Evolutionary conservation across 2,797 vertebrate genomes (phyloP).

Genomic region (Gymnodraco acuticeps): DNA sequence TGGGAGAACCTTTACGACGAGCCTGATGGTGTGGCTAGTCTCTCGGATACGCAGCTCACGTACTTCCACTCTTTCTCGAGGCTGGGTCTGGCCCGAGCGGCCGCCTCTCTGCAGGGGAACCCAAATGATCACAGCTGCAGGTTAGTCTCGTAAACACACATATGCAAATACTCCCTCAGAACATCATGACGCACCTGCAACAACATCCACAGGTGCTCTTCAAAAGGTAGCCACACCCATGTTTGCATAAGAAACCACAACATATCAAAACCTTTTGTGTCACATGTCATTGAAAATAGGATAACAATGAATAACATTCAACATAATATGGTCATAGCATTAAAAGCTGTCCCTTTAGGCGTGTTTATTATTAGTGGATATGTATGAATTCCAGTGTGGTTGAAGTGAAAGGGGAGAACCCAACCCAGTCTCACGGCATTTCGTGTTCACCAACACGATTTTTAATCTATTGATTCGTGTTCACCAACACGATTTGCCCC

Average conservation of each 20-base stretch:
- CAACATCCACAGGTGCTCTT: constrained; percentile 42
- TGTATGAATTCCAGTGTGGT: constrained; percentile 48
- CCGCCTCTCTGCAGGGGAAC: constrained; percentile 86
- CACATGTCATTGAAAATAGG: constrained; percentile 39
- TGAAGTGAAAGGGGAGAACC: constrained; percentile 40
- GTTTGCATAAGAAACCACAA: constrained; percentile 39
- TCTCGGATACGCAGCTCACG: constrained; percentile 91
- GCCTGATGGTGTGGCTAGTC: constrained; percentile 89
- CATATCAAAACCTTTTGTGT: constrained; percentile 51
- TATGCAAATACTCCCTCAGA: constrained; percentile 28
- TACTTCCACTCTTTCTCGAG: constrained; percentile 93
- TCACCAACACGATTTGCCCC: too few species aligned
- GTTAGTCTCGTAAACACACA: constrained; percentile 77
- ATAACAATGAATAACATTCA: constrained; percentile 62
- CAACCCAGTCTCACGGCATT: too few species aligned
- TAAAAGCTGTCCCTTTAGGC: constrained; percentile 44
- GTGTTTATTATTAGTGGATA: constrained; percentile 54
- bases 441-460: too few species aligned
- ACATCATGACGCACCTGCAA: constrained; percentile 32
- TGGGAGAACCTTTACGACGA: constrained; percentile 97
- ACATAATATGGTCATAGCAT: constrained; percentile 57
- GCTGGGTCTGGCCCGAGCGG: constrained; percentile 89
- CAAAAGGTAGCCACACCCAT: constrained; percentile 25
- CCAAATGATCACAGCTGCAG: constrained; percentile 92
- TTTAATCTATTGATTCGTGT: too few species aligned